A percentile compares a stretch with the other conserved stretches of the same genome.
phyloP scores from a whole-genome alignment of 2,888 invertebrate species.

The Andricus quercusramuli region DNA sequence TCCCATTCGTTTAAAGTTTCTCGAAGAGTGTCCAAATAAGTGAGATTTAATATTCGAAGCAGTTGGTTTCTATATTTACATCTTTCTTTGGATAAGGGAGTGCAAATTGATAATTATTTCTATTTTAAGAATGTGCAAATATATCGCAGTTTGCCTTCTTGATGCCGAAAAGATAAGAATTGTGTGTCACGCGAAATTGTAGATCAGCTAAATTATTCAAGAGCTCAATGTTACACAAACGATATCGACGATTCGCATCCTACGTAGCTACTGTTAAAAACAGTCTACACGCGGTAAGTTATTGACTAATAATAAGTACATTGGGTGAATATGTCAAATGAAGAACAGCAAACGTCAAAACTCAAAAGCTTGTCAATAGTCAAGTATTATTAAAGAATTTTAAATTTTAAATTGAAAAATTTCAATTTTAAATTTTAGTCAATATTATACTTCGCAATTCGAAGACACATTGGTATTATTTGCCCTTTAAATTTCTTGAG shows the following conservation, averaged over 20 bases:
- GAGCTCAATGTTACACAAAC: conserved; percentile 4
- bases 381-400: background rate
- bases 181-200: background rate
- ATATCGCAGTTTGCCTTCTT: background rate
- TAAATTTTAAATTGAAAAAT: too few relatives aligned
- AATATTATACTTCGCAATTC: background rate
- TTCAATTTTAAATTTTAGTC: background rate
- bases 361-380: background rate
- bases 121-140: background rate
- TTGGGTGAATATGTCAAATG: background rate
- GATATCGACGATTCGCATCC: background rate
- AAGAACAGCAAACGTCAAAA: background rate
- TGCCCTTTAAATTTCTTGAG: background rate
- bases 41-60: background rate
- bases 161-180: background rate
- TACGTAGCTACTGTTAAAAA: background rate
- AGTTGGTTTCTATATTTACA: background rate
- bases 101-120: background rate
- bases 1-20: background rate
- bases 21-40: background rate
- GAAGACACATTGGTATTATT: background rate
- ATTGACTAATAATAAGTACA: background rate
- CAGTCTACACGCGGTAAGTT: background rate
- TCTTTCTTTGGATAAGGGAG: too few relatives aligned
- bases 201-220: background rate